Conservation (phyloP, 2,888 invertebrate genomes). For the Lochmaea capreae region DNA sequence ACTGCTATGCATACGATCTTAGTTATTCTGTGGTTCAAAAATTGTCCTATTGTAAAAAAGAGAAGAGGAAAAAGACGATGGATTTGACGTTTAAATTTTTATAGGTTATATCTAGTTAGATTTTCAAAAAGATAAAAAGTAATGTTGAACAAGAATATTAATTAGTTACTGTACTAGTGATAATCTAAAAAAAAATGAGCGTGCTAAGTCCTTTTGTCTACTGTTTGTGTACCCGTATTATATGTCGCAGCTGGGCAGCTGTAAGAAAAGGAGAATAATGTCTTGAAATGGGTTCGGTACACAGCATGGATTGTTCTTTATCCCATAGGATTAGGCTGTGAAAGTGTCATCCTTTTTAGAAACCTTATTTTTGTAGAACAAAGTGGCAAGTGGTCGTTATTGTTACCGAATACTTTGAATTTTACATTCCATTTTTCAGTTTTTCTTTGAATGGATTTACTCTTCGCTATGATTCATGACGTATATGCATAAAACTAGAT, state of each 20-base stretch:
- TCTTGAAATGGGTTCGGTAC: conserved; percentile 93
- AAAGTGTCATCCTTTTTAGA: conserved; percentile 83
- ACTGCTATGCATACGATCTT: too few species aligned
- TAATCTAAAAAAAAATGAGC: too few species aligned
- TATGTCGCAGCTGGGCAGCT: conserved; percentile 83
- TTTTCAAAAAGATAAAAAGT: neutral
- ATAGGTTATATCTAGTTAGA: neutral
- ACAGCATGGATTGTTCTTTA: conserved; percentile 94
- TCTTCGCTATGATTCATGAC: conserved; percentile 81
- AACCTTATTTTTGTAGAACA: conserved; percentile 93
- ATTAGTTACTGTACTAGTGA: too few species aligned
- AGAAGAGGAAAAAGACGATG: too few species aligned
- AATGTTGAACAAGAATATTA: too few species aligned
- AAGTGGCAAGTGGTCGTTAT: conserved; percentile 78
- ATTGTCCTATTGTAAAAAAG: too few species aligned
- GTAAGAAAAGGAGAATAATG: conserved; percentile 77
- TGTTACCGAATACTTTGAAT: conserved; percentile 87
- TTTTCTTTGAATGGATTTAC: conserved; percentile 80
- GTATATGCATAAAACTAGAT: conserved; percentile 84
- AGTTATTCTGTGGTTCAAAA: too few species aligned
- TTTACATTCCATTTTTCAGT: conserved; percentile 88
- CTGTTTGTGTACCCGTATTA: conserved; percentile 98
- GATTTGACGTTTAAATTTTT: too few species aligned
- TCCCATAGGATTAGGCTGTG: conserved; percentile 89
- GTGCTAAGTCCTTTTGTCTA: too few species aligned